A percentile compares a stretch with the other conserved stretches of the same genome.
Conservation (phyloP, 2,113 vertebrate species). For the Toxotes chatareus region DNA sequence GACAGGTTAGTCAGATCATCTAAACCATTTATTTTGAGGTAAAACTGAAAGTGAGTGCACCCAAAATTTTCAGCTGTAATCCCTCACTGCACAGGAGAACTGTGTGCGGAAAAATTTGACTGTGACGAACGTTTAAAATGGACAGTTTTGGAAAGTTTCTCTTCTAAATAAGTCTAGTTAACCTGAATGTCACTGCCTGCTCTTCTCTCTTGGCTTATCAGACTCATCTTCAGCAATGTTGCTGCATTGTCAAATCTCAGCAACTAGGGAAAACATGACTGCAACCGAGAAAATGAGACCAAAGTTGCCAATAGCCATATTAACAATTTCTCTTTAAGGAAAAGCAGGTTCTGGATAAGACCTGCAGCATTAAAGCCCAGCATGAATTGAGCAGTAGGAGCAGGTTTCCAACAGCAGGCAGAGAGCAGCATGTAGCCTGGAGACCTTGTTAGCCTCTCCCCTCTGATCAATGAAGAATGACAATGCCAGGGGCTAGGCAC, state of each 20-base stretch:
- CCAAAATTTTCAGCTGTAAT: background rate
- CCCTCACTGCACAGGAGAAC: background rate
- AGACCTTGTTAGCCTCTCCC: conserved; percentile 80
- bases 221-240: background rate
- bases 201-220: background rate
- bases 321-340: conserved; percentile 29
- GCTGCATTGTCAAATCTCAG: background rate
- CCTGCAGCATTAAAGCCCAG: conserved; percentile 6
- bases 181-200: background rate
- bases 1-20: background rate
- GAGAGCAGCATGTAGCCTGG: conserved; percentile 67
- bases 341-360: background rate
- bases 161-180: background rate
- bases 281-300: background rate
- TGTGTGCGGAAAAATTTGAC: too few relatives aligned
- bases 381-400: conserved; percentile 55
- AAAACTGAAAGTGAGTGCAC: too few relatives aligned
- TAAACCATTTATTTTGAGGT: background rate
- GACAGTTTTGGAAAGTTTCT: background rate
- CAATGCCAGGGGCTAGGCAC: conserved; percentile 70
- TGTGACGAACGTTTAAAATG: background rate
- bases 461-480: conserved; percentile 79
- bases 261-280: background rate
- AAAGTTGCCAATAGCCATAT: background rate
- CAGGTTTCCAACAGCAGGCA: conserved; percentile 64